Evolutionary conservation across 2,113 vertebrate species (phyloP).

Genomic region (Ardeotis arabs): DNA sequence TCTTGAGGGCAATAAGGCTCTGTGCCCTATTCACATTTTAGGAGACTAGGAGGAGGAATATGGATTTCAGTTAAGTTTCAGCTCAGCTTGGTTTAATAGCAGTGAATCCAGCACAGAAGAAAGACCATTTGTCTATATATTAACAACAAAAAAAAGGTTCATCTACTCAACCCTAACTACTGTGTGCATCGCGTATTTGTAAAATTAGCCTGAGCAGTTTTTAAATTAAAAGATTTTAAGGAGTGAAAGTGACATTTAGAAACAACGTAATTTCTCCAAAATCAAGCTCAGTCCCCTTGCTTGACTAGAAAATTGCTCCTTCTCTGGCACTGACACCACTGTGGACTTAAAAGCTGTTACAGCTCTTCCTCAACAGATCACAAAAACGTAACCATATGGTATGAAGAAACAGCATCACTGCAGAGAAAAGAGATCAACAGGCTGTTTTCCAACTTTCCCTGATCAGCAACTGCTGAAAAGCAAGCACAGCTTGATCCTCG

Average conservation of each 20-base stretch:
- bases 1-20: neutral
- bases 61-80: slow-evolving; percentile 20
- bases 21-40: neutral
- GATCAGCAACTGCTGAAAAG: neutral
- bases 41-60: neutral
- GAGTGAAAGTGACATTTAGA: neutral
- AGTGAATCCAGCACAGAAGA: neutral
- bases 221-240: neutral
- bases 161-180: neutral
- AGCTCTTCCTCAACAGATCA: neutral
- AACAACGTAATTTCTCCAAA: neutral
- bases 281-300: neutral
- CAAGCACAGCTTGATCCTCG: neutral
- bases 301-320: neutral
- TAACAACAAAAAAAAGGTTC: neutral
- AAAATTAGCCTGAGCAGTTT: neutral
- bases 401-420: neutral
- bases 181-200: neutral
- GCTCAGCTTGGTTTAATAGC: neutral
- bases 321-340: neutral
- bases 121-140: neutral
- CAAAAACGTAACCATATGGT: slow-evolving; percentile 29
- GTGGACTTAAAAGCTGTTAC: neutral
- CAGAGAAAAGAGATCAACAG: neutral
- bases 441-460: neutral